phyloP scores from a whole-genome alignment of 2,888 invertebrate species.

The Nomada fabriciana region DNA sequence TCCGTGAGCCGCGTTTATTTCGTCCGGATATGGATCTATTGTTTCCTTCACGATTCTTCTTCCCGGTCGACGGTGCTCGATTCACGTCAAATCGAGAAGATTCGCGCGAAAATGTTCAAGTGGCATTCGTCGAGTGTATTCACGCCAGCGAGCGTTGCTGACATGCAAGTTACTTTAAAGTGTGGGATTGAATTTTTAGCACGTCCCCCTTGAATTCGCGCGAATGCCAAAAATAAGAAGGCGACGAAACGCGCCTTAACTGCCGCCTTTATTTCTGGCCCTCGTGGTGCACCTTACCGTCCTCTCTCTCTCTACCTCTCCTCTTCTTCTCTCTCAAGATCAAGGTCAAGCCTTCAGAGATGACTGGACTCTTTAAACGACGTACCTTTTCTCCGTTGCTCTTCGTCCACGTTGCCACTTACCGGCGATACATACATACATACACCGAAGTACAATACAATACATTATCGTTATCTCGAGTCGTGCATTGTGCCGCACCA shows the following conservation, averaged over 20 bases:
- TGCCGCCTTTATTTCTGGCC: slow-evolving; percentile 77
- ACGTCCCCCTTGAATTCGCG: slow-evolving; percentile 49
- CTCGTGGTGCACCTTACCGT: slow-evolving; percentile 77
- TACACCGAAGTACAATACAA: not conserved
- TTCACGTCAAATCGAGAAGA: not conserved
- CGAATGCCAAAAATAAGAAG: slow-evolving; percentile 55
- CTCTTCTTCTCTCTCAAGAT: slow-evolving; percentile 77
- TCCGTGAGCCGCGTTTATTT: too few relatives aligned
- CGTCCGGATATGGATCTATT: too few relatives aligned
- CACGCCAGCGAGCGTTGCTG: slow-evolving; percentile 9
- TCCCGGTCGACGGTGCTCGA: not conserved
- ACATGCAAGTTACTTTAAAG: slow-evolving; percentile 16
- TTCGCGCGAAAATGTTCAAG: slow-evolving; percentile 17
- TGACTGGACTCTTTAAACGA: slow-evolving; percentile 83
- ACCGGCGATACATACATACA: not conserved
- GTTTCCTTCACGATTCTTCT: not conserved
- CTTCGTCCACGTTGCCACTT: slow-evolving; percentile 49
- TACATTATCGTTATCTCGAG: not conserved
- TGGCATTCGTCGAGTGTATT: not conserved
- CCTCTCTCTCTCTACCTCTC: slow-evolving; percentile 62
- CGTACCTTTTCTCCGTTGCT: slow-evolving; percentile 73
- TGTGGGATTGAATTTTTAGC: slow-evolving; percentile 44
- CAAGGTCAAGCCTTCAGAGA: slow-evolving; percentile 81
- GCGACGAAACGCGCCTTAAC: slow-evolving; percentile 75
- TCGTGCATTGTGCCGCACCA: slow-evolving; percentile 41